Conservation (phyloP, 2,113 vertebrate species). For the Zosterops lateralis region DNA sequence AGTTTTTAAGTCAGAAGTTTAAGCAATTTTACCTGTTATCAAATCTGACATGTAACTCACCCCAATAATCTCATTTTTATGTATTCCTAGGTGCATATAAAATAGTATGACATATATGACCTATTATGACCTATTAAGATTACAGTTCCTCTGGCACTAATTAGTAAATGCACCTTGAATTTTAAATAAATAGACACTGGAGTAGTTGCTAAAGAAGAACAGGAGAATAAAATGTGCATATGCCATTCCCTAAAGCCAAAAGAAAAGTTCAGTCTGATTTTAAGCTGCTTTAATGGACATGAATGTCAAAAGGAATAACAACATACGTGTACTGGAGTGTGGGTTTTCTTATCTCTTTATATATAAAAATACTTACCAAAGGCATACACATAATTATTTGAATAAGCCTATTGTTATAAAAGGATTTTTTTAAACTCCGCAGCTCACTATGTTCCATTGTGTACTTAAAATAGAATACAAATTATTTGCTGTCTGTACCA, state of each 20-base stretch:
- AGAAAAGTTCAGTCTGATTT: constrained; percentile 20
- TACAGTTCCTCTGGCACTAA: constrained; percentile 30
- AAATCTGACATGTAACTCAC: not conserved
- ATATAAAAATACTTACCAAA: not conserved
- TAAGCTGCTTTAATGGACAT: not conserved
- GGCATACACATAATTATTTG: not conserved
- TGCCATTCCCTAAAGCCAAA: not conserved
- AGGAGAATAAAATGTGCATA: not conserved
- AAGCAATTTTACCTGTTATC: not conserved
- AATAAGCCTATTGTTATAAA: not conserved
- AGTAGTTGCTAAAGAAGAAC: not conserved
- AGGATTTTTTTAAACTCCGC: not conserved
- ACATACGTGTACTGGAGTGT: not conserved
- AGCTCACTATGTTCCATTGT: not conserved
- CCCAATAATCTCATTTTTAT: not conserved
- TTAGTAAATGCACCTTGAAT: constrained; percentile 43
- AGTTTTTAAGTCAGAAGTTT: not conserved
- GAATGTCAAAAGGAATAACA: constrained; percentile 29
- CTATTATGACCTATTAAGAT: constrained; percentile 36
- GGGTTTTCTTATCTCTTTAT: not conserved
- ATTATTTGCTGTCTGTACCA: not conserved
- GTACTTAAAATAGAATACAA: not conserved
- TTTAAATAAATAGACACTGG: constrained; percentile 34
- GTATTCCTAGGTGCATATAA: not conserved
- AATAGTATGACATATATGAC: constrained; percentile 1